Evolutionary conservation across 2,888 invertebrate species (phyloP), one percentile per base, ranked within the genome.

Genomic region (Hermodice carunculata): DNA sequence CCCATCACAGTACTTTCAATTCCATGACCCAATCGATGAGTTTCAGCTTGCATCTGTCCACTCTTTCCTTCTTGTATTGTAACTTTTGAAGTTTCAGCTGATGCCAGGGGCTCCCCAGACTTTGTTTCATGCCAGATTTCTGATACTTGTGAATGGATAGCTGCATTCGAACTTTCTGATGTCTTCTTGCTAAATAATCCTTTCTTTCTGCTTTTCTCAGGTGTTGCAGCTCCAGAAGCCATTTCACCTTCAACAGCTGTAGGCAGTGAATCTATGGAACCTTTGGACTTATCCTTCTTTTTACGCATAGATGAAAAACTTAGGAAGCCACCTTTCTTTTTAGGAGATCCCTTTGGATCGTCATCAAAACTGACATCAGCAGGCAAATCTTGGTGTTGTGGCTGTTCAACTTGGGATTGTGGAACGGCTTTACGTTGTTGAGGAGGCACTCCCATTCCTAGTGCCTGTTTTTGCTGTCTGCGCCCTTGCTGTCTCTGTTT

Each of bases 1-100:
- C 62, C 62, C 58, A 65, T 58, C 1, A 63, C 56, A 29, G 63
- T 63, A 24, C 48, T 43, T 37, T 34, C 57, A 34, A 63, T 43
- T 19, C 63, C 63, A 8, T 46, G 8, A 22, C 14, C 46, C 19
- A 17, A n/a, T n/a, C n/a, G n/a, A n/a, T n/a, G n/a, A n/a, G n/a
- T n/a, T n/a, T n/a, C n/a, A n/a, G n/a, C n/a, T n/a, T n/a, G n/a
- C n/a, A n/a, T n/a, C n/a, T n/a, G n/a, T n/a, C n/a, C n/a, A n/a
- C n/a, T n/a, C n/a, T n/a, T n/a, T n/a, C n/a, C n/a, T n/a, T n/a
- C n/a, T n/a, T n/a, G 29, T 37, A 11, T 37, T 37, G 37, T 8
- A 8, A 37, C 8, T 37, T 17, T 37, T 37, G 14, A 37, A 37
- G 37, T 17, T 37, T 37, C 17, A 37, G 8, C 37, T 49, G 49